Conservation (phyloP, 2,888 invertebrate genomes). For the Dryadula phaetusa region DNA sequence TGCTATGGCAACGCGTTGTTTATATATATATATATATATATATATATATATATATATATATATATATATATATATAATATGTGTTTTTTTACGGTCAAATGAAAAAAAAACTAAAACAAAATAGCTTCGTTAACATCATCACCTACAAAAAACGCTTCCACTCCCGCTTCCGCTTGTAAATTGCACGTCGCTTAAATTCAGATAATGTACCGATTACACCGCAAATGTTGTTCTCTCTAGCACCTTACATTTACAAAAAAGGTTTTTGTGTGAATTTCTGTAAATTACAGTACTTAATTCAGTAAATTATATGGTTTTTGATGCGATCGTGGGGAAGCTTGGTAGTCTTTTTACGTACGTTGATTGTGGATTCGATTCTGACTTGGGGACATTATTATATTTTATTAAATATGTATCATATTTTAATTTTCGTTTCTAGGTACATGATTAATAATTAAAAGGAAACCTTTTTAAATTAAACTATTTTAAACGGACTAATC, state of each 20-base stretch:
- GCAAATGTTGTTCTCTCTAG: conserved; percentile 26
- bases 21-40: too few species aligned
- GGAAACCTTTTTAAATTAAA: neutral
- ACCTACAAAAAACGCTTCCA: conserved; percentile 14
- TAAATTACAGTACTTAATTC: conserved; percentile 21
- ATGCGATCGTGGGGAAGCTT: neutral
- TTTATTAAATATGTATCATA: too few species aligned
- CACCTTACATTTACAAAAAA: conserved; percentile 32
- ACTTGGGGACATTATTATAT: neutral
- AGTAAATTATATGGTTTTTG: conserved; percentile 20
- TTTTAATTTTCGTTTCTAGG: too few species aligned
- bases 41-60: too few species aligned
- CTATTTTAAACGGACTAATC: too few species aligned
- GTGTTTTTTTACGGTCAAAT: too few species aligned
- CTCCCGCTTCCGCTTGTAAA: conserved; percentile 6
- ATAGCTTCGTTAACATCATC: too few species aligned
- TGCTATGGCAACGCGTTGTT: too few species aligned
- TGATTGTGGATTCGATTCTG: neutral
- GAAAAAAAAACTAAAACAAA: too few species aligned
- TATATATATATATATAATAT: too few species aligned
- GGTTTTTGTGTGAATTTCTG: conserved; percentile 20
- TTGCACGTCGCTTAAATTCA: conserved; percentile 22
- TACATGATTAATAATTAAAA: neutral
- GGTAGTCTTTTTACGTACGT: neutral
- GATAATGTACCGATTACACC: conserved; percentile 29